Conservation (phyloP, 2,888 invertebrate species). For the Rotaria sp. region DNA sequence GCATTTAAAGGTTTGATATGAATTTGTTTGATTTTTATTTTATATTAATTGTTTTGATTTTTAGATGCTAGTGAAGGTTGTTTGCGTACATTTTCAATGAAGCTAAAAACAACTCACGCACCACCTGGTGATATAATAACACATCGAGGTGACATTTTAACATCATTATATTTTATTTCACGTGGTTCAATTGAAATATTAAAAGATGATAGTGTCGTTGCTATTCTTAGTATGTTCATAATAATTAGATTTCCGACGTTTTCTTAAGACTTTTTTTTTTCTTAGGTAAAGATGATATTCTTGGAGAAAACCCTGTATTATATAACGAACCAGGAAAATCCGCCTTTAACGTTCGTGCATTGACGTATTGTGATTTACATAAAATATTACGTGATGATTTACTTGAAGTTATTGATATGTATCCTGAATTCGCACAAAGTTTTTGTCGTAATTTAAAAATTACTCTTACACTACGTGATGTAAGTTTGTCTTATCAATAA, state of each 20-base stretch:
- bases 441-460: constrained; percentile 39
- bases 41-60: neutral
- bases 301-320: constrained; percentile 40
- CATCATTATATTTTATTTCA: constrained; percentile 90
- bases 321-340: constrained; percentile 38
- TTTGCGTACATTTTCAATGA: constrained; percentile 83
- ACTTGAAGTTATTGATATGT: constrained; percentile 40
- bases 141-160: constrained; percentile 87
- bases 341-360: constrained; percentile 38
- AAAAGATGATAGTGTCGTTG: constrained; percentile 36
- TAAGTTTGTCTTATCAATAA: neutral
- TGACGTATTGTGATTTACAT: constrained; percentile 41
- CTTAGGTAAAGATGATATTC: constrained; percentile 58
- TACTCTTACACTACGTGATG: constrained; percentile 39
- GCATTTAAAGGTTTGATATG: constrained; percentile 71
- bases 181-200: constrained; percentile 61
- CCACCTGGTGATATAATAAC: constrained; percentile 87
- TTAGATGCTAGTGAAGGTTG: constrained; percentile 74
- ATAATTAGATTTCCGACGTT: too few relatives aligned
- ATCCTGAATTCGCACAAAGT: constrained; percentile 40
- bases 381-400: constrained; percentile 38
- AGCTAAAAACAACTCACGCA: constrained; percentile 79
- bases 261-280: neutral
- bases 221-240: constrained; percentile 31
- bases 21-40: neutral